Evolutionary conservation across 2,888 invertebrate genomes (phyloP).

Genomic region (Archips xylosteana): DNA sequence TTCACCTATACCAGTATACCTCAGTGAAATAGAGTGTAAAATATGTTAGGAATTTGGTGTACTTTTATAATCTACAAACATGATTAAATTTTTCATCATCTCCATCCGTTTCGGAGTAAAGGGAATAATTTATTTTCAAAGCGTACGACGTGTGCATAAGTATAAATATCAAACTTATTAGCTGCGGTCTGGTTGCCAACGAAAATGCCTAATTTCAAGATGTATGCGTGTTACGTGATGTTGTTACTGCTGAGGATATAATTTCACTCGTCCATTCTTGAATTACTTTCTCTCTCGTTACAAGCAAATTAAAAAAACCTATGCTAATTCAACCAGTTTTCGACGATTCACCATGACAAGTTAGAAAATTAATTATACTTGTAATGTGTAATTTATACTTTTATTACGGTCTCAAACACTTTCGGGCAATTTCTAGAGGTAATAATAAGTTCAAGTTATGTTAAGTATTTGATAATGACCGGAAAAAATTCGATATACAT

Average conservation of each 20-base stretch:
- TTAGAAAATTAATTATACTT: conserved; percentile 23
- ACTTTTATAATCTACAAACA: background rate
- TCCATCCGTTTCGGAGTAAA: background rate
- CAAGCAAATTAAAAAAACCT: conserved; percentile 31
- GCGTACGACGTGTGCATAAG: background rate
- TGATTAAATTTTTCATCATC: background rate
- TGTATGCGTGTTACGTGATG: conserved; percentile 26
- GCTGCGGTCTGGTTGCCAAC: conserved; percentile 23
- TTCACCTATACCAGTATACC: too few species aligned
- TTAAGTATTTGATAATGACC: background rate
- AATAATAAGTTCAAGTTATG: background rate
- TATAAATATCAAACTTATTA: conserved; percentile 27
- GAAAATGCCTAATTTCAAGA: conserved; percentile 17
- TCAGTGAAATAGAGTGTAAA: too few species aligned
- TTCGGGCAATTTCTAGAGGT: conserved; percentile 8
- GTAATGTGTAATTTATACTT: conserved; percentile 15
- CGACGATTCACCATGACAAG: conserved; percentile 22
- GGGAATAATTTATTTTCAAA: background rate
- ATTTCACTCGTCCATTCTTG: conserved; percentile 37
- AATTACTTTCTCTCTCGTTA: conserved; percentile 38
- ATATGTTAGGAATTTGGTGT: too few species aligned
- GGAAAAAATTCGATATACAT: background rate
- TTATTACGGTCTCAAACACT: conserved; percentile 18
- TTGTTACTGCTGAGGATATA: conserved; percentile 17
- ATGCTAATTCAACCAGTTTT: conserved; percentile 32